These are phyloP conservation scores for Laticauda laticaudata DNA, from an alignment of 2,113 vertebrate genomes.

Conservation along the genomic window DNA sequence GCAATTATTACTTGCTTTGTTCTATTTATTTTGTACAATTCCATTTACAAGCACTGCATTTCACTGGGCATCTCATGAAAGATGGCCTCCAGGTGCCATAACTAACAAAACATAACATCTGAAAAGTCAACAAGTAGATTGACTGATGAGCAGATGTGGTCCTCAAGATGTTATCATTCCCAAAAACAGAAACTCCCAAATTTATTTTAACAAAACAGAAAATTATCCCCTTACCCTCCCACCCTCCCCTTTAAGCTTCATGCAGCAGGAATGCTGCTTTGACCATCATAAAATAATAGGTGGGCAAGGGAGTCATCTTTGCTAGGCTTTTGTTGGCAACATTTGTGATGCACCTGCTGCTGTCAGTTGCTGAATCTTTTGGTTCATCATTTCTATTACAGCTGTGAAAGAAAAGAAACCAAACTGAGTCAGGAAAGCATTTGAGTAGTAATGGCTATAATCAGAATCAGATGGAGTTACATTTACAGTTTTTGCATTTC, in stretches of 20 bases:
- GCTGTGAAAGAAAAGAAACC: slow-evolving; percentile 68
- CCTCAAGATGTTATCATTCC: not conserved
- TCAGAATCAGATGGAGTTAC: not conserved
- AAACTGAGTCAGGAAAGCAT: not conserved
- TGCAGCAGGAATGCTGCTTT: not conserved
- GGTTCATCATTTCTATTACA: slow-evolving; percentile 89
- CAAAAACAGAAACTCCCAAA: not conserved
- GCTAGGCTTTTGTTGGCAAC: slow-evolving; percentile 76
- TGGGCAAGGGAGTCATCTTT: not conserved
- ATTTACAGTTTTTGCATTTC: not conserved
- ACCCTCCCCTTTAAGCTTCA: not conserved
- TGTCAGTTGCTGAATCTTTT: slow-evolving; percentile 91
- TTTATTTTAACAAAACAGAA: not conserved
- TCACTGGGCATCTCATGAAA: not conserved
- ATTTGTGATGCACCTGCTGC: slow-evolving; percentile 78
- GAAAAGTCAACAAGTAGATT: not conserved
- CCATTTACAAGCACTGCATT: slow-evolving; percentile 9
- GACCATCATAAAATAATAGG: not conserved
- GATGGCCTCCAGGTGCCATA: not conserved
- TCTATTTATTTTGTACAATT: slow-evolving; percentile 22
- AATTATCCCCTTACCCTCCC: not conserved
- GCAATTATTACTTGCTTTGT: not conserved
- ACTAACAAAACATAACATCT: not conserved
- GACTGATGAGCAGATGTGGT: not conserved
- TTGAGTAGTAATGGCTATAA: not conserved